These are phyloP conservation scores for Nicator chloris DNA, from an alignment of 2,113 vertebrate genomes.

Conservation along the genomic window DNA sequence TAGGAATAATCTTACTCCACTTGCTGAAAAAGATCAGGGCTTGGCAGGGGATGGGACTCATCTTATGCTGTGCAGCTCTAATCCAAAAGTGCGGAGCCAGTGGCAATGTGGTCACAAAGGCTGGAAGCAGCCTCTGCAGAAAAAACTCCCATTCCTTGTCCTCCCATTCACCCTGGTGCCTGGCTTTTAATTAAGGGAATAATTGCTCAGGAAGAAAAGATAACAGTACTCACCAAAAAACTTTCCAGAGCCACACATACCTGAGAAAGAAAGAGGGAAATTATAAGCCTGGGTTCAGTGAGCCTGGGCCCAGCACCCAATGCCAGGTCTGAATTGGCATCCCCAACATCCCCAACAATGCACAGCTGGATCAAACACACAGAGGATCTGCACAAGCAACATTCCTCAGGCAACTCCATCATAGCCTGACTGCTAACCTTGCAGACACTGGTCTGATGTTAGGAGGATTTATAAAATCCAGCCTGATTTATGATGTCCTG, in stretches of 20 bases:
- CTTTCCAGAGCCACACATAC: not conserved
- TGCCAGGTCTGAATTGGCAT: not conserved
- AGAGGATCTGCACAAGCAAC: not conserved
- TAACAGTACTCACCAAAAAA: conserved; percentile 54
- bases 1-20: not conserved
- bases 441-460: not conserved
- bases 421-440: not conserved
- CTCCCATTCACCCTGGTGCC: not conserved
- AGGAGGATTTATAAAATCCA: not conserved
- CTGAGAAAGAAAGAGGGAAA: conserved; percentile 9
- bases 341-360: not conserved
- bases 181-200: not conserved
- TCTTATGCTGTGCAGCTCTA: not conserved
- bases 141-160: not conserved
- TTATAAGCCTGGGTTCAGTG: not conserved
- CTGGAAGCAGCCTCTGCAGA: not conserved
- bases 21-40: not conserved
- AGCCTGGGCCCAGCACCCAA: not conserved
- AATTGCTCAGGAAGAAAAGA: not conserved
- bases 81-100: not conserved
- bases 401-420: not conserved
- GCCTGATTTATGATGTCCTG: not conserved
- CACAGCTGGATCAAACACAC: not conserved
- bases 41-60: not conserved
- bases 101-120: not conserved